These are phyloP conservation scores for Liparis tanakae DNA, from an alignment of 2,797 vertebrate genomes.

Conservation along the genomic window DNA sequence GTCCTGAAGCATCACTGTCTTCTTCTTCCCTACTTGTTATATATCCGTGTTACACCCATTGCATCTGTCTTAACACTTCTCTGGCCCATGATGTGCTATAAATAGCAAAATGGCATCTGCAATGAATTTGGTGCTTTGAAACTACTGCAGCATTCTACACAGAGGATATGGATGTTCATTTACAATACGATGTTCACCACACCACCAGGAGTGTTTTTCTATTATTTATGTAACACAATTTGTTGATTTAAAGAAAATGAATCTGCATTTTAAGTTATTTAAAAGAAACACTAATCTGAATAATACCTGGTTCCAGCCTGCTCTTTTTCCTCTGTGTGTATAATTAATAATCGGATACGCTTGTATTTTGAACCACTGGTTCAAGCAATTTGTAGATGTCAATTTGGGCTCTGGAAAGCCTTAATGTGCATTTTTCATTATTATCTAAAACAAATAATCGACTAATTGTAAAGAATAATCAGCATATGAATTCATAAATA, in stretches of 20 bases:
- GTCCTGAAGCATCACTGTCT: slow-evolving; percentile 50
- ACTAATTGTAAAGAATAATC: neutral
- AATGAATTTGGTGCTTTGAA: slow-evolving; percentile 39
- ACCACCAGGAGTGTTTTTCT: neutral
- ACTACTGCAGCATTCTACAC: slow-evolving; percentile 13
- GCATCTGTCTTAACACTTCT: slow-evolving; percentile 63
- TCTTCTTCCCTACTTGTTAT: slow-evolving; percentile 42
- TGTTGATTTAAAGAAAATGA: neutral
- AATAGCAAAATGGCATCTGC: slow-evolving; percentile 62
- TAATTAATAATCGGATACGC: neutral
- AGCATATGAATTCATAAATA: neutral
- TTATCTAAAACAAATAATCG: neutral
- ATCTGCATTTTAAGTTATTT: neutral
- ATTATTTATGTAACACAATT: neutral
- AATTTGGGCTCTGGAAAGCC: neutral
- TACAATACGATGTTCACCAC: neutral
- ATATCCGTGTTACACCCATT: slow-evolving; percentile 49
- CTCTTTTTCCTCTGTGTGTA: neutral
- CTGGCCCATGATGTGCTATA: slow-evolving; percentile 57
- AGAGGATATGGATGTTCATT: neutral
- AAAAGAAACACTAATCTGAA: neutral
- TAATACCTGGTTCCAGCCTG: neutral
- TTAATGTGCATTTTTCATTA: neutral
- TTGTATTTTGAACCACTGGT: neutral
- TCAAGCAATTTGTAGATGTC: neutral